Conservation (phyloP, 2,888 invertebrate species). For the Amblyteles armatorius region DNA sequence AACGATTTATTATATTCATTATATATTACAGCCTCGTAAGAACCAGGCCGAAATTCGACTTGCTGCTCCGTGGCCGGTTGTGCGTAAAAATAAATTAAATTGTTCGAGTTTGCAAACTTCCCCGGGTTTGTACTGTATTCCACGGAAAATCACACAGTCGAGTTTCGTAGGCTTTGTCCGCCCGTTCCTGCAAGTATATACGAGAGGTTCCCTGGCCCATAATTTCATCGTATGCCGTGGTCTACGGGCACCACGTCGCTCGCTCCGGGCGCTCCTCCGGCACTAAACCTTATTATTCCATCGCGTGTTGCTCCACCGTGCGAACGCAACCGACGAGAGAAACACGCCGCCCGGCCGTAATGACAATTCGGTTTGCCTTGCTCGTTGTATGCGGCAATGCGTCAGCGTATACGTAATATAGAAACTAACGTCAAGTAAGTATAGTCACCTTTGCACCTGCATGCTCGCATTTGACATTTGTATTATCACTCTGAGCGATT, state of each 20-base stretch:
- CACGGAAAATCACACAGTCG: slow-evolving; percentile 12
- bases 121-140: not conserved
- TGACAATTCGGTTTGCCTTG: slow-evolving; percentile 72
- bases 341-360: slow-evolving; percentile 65
- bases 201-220: slow-evolving; percentile 17
- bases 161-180: slow-evolving; percentile 13
- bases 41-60: no score
- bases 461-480: not conserved
- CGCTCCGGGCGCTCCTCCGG: slow-evolving; percentile 3
- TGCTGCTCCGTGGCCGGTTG: not conserved
- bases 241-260: slow-evolving; percentile 14
- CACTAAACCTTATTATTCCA: slow-evolving; percentile 54
- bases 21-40: no score
- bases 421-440: not conserved
- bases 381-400: slow-evolving; percentile 66
- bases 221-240: slow-evolving; percentile 41
- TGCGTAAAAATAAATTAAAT: not conserved
- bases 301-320: slow-evolving; percentile 57
- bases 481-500: not conserved
- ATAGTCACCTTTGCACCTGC: not conserved
- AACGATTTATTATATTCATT: no score
- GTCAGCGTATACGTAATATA: slow-evolving; percentile 59
- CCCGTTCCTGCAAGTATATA: not conserved
- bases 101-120: not conserved
- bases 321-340: slow-evolving; percentile 38